Base-by-base conservation (phyloP, 1,140 invertebrate species). In the Drosophila sp. region DNA sequence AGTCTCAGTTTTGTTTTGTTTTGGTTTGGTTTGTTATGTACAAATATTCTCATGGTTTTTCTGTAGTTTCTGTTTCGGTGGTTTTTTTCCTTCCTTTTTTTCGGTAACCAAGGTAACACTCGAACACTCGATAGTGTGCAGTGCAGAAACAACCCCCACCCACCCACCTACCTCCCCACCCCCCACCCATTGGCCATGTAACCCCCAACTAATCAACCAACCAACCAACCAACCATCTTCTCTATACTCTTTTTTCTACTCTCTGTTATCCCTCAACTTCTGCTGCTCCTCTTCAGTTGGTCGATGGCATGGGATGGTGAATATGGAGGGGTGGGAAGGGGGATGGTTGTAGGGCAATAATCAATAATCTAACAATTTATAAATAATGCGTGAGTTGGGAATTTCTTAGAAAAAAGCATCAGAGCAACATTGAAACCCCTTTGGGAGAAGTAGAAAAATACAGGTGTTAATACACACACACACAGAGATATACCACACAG, bases 11-110 rank as follows among this genome's bases (percentile, higher is more conserved):
- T 58, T 23, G 5, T 7, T 33, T 17, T 33, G 54, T 61, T 65
- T 55, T 67, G 75, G 75, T 87, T 89, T 78, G 79, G 83, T 87
- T 87, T 87, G 84, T 87, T 87, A 87, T 87, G 84, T 87, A 87
- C 84, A 87, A 76, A 84, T 80, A 84, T 80, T 89, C 80, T 84
- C 71, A 60, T 69, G 74, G 73, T 66, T 76, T 76, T 41, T n/a
- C 7, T 10, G 2, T 47, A 23, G 35, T 38, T 47, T 47, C 44
- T 47, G 44, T 47, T 47, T 47, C 23, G 44, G 17, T 47, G 44
- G 17, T 23, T 47, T 23, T 23, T 7, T 2, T 17, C 17, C 11
- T 6, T 60, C 23, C n/a, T 58, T 38, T 32, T 63, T 85, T 79
- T 80, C 44, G 73, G 84, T 87, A 76, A 70, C 84, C 80, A 60